Percentiles rank a stretch among this genome's conserved stretches.
Conservation (phyloP, 2,888 invertebrate species). For the Drosophila setosimentum region DNA sequence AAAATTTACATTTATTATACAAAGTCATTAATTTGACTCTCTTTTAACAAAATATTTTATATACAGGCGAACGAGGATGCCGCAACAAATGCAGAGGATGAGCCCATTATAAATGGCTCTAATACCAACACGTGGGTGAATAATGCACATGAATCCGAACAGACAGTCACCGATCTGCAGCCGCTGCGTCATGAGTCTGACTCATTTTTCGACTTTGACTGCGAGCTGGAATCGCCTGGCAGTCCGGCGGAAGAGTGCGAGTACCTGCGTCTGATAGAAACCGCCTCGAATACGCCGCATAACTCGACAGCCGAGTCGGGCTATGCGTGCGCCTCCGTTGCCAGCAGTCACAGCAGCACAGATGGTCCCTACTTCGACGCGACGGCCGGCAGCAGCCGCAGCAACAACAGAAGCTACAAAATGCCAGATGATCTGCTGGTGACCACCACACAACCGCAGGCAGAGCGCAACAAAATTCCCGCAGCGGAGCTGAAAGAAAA, state of each 20-base stretch:
- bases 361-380: slow-evolving; percentile 86
- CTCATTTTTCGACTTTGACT: slow-evolving; percentile 88
- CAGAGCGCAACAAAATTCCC: slow-evolving; percentile 34
- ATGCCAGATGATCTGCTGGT: slow-evolving; percentile 44
- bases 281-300: slow-evolving; percentile 86
- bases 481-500: slow-evolving; percentile 47
- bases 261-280: slow-evolving; percentile 86
- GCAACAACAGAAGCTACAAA: slow-evolving; percentile 60
- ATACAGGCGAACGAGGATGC: slow-evolving; percentile 80
- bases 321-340: slow-evolving; percentile 86
- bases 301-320: slow-evolving; percentile 86
- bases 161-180: slow-evolving; percentile 86
- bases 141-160: slow-evolving; percentile 77
- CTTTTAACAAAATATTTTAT: background rate
- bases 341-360: slow-evolving; percentile 86
- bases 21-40: background rate
- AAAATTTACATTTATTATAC: background rate
- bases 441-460: slow-evolving; percentile 36
- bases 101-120: slow-evolving; percentile 83
- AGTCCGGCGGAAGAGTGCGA: slow-evolving; percentile 89
- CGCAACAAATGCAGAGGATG: slow-evolving; percentile 77
- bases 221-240: slow-evolving; percentile 89
- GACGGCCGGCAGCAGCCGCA: slow-evolving; percentile 65
- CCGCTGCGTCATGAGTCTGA: slow-evolving; percentile 86
- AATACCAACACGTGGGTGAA: slow-evolving; percentile 83